These are phyloP conservation scores for Epinotia brunnichana DNA, from an alignment of 2,888 invertebrate genomes.

Conservation along the genomic window DNA sequence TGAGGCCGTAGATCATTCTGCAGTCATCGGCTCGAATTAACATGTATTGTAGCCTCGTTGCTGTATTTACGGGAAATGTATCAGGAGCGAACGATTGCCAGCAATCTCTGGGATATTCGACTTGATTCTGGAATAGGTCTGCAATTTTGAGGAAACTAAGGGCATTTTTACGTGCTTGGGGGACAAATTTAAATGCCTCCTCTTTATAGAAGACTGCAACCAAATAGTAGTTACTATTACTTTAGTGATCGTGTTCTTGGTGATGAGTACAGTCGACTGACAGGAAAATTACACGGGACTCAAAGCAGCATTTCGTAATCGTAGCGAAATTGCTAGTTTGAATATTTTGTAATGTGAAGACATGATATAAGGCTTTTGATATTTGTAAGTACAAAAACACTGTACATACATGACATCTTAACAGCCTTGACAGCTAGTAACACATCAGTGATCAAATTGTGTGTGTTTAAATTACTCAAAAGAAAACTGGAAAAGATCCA, in stretches of 20 bases:
- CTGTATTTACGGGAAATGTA: background rate
- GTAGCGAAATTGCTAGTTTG: background rate
- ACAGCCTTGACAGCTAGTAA: no score
- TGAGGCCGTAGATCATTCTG: conserved; percentile 31
- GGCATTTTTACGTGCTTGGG: no score
- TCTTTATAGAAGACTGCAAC: no score
- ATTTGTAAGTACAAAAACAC: no score
- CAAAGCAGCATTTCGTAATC: background rate
- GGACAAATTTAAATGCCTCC: no score
- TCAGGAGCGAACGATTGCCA: background rate
- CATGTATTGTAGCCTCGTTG: background rate
- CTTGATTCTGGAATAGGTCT: no score
- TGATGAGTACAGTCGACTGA: background rate
- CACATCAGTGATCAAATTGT: no score
- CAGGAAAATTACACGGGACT: background rate
- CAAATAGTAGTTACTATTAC: background rate
- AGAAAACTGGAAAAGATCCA: background rate
- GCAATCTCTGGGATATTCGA: background rate
- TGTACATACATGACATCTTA: no score
- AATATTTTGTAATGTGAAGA: background rate
- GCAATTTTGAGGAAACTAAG: no score
- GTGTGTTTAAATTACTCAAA: no score
- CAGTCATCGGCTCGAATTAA: conserved; percentile 24
- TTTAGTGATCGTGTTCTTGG: no score
- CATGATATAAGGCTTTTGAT: background rate